phyloP scores from a whole-genome alignment of 2,888 invertebrate genomes.

The Tanytarsus gracilentus region DNA sequence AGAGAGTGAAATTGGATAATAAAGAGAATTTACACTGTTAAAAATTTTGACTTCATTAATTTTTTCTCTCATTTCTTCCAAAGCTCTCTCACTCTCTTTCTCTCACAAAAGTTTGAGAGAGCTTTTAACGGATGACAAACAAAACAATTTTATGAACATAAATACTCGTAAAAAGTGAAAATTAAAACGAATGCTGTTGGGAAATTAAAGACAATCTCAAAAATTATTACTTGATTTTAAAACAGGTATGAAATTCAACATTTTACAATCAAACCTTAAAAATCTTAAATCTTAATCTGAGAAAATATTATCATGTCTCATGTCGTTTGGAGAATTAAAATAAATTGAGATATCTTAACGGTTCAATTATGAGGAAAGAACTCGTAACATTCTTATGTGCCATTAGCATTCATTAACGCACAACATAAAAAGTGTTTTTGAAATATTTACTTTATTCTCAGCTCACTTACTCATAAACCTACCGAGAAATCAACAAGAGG shows the following conservation, averaged over 20 bases:
- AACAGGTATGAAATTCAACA: no score
- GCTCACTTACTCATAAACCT: not conserved
- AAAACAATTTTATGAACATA: not conserved
- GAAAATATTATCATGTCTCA: no score
- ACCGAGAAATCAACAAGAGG: slow-evolving; percentile 1
- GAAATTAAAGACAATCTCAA: no score
- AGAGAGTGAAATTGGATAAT: not conserved
- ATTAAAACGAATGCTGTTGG: no score
- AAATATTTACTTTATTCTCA: not conserved
- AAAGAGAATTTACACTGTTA: not conserved
- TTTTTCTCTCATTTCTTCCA: not conserved
- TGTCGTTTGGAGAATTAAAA: no score
- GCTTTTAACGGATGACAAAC: not conserved
- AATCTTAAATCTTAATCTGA: no score
- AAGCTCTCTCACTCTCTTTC: not conserved
- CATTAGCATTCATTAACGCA: slow-evolving; percentile 10
- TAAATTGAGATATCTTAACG: no score
- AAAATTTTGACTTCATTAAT: not conserved
- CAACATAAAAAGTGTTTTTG: not conserved
- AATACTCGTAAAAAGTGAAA: no score
- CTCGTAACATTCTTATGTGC: no score
- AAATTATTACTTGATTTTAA: no score
- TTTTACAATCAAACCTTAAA: no score
- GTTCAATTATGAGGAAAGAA: no score
- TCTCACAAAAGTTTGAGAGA: not conserved